Evolutionary conservation across 2,797 vertebrate species (phyloP).

Genomic region (Echiichthys vipera): DNA sequence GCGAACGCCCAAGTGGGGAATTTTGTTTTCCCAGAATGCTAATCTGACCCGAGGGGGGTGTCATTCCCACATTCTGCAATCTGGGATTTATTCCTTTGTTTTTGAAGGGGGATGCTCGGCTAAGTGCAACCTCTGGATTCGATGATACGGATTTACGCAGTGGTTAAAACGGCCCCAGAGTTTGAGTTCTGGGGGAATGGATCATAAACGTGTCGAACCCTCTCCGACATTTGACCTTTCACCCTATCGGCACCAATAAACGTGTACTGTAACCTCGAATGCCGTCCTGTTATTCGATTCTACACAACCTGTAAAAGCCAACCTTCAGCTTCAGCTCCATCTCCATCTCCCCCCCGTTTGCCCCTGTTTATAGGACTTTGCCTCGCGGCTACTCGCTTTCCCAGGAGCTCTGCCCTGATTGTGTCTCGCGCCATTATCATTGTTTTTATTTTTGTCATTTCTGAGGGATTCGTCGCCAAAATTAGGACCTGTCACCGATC

Average conservation of each 20-base stretch:
- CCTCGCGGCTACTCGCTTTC: constrained; percentile 30
- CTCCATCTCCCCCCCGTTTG: constrained; percentile 24
- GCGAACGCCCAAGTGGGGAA: constrained; percentile 74
- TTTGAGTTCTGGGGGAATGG: background rate
- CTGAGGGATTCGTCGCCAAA: constrained; percentile 49
- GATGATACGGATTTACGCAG: too few relatives aligned
- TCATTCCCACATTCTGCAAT: constrained; percentile 79
- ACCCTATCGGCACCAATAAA: constrained; percentile 44
- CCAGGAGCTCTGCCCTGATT: constrained; percentile 51
- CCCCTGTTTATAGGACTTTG: constrained; percentile 45
- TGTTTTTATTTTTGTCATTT: constrained; percentile 42
- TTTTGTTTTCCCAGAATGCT: constrained; percentile 84
- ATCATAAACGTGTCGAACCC: constrained; percentile 31
- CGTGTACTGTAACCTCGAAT: background rate
- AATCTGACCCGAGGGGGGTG: constrained; percentile 73
- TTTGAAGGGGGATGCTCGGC: constrained; percentile 58
- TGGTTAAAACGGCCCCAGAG: background rate
- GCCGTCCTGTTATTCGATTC: constrained; percentile 31
- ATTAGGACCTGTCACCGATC: constrained; percentile 60
- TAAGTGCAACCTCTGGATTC: constrained; percentile 23
- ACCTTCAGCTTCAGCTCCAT: constrained; percentile 20
- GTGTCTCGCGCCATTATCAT: constrained; percentile 43
- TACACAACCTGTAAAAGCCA: constrained; percentile 59
- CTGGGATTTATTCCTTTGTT: constrained; percentile 74
- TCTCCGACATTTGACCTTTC: constrained; percentile 49